Evolutionary conservation across 2,888 invertebrate genomes (phyloP), one percentile per base, ranked within the genome.

Genomic region (Girardia tigrina): DNA sequence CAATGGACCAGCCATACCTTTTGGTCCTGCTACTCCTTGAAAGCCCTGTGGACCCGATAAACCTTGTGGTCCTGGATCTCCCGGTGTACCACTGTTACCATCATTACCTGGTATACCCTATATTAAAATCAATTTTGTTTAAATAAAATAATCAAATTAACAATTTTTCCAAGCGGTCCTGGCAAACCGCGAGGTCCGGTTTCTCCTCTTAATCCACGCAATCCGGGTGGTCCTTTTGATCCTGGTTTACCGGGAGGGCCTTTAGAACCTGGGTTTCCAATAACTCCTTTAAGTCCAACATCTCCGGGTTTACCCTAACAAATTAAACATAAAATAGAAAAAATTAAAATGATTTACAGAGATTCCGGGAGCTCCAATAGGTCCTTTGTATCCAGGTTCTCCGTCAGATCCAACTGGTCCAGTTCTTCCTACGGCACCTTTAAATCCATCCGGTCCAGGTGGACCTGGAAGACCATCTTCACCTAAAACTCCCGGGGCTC

Each of bases 21-120:
- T 78, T 27, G 77, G 28, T 26, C 90, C 90, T 86, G 88, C 86
- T 27, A 86, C 84, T 79, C 90, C 90, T 79, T 88, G 88, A 0
- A 86, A 83, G 70, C 91, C 91, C 70, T 89, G 88, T 79, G 87
- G 85, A 23, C 91, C 91, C 26, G 88, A 87, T 73, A 88, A 87
- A 56, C 91, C 91, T 29, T 79, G 78, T 4, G 79, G 77, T 14
- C 82, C 82, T 26, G 79, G 78, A 36, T 79, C 79, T 74, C 82
- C 82, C 4, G 79, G 78, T 16, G 79, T 77, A 26, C 81, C 81
- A 26, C 80, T 78, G 28, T 79, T 78, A 70, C 81, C 26, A 78
- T 78, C 76, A 71, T 77, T 77, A 20, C 80, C 80, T 23, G 79
- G 78, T 2, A 77, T 56, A 14, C 82, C 82, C 81, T 82, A 73